Evolutionary conservation across 2,888 invertebrate species (phyloP).

Genomic region (Lasioglossum villosulum): DNA sequence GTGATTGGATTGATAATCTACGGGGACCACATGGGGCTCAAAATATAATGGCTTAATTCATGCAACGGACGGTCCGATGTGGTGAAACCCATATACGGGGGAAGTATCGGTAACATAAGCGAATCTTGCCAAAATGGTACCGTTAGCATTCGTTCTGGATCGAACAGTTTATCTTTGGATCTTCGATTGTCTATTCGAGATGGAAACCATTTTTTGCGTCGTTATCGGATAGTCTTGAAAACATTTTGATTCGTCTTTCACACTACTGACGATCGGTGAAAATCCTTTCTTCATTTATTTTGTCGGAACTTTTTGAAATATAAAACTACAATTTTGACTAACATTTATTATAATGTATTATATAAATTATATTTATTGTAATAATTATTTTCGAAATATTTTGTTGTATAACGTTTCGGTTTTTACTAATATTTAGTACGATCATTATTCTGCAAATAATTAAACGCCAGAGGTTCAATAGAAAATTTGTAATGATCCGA

Average conservation of each 20-base stretch:
- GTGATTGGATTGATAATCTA: conserved; percentile 76
- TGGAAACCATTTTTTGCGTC: conserved; percentile 2
- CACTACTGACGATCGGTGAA: neutral
- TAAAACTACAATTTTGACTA: neutral
- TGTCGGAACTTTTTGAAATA: neutral
- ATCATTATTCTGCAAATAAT: neutral
- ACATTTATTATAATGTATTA: neutral
- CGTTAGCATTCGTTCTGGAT: conserved; percentile 42
- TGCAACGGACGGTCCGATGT: conserved; percentile 48
- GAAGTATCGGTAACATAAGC: conserved; percentile 30
- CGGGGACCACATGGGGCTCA: conserved; percentile 68
- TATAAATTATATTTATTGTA: no score
- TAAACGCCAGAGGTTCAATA: neutral
- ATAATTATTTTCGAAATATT: neutral
- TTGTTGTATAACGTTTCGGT: neutral
- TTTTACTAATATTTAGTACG: neutral
- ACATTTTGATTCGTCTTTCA: neutral
- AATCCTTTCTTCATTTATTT: neutral
- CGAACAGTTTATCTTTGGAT: conserved; percentile 23
- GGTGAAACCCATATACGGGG: conserved; percentile 8
- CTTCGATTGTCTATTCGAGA: neutral
- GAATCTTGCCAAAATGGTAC: conserved; percentile 43
- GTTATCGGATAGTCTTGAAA: neutral
- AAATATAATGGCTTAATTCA: conserved; percentile 78
- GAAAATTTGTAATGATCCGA: neutral